These are phyloP conservation scores for Centropristis striata DNA, from an alignment of 2,113 vertebrate species.

Conservation along the genomic window DNA sequence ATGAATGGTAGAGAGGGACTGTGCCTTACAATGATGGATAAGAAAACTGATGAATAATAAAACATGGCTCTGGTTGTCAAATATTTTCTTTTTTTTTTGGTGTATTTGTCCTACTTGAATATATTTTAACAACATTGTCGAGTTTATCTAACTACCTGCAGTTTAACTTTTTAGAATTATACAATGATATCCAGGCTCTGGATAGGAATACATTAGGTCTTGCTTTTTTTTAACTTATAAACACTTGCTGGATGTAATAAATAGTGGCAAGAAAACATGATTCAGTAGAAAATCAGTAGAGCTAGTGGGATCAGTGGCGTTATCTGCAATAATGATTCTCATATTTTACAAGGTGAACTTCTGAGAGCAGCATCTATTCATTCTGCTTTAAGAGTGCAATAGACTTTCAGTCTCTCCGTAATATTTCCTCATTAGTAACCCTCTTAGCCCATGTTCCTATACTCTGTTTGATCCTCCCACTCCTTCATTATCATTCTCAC, in stretches of 20 bases:
- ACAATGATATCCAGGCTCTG: not conserved
- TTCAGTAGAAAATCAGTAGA: not conserved
- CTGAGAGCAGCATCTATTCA: slow-evolving; percentile 28
- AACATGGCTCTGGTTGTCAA: not conserved
- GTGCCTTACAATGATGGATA: not conserved
- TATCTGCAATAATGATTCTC: not conserved
- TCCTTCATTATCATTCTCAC: slow-evolving; percentile 51
- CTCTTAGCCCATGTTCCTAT: slow-evolving; percentile 27
- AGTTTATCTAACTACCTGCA: not conserved
- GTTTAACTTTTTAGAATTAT: not conserved
- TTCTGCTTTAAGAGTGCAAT: slow-evolving; percentile 21
- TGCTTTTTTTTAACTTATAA: not conserved
- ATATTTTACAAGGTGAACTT: slow-evolving; percentile 28
- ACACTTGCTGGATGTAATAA: not conserved
- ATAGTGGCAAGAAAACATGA: slow-evolving; percentile 13
- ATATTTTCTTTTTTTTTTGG: not conserved
- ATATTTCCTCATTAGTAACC: slow-evolving; percentile 53
- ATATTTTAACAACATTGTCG: not conserved
- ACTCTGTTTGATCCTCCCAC: slow-evolving; percentile 56
- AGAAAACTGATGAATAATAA: not conserved
- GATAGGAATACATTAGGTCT: not conserved
- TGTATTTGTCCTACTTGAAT: not conserved
- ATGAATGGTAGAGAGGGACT: not conserved
- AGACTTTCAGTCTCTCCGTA: slow-evolving; percentile 29
- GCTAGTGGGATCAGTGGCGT: not conserved